Base-by-base conservation (phyloP, 2,113 vertebrate genomes). In the Oreochromis tanganicae region DNA sequence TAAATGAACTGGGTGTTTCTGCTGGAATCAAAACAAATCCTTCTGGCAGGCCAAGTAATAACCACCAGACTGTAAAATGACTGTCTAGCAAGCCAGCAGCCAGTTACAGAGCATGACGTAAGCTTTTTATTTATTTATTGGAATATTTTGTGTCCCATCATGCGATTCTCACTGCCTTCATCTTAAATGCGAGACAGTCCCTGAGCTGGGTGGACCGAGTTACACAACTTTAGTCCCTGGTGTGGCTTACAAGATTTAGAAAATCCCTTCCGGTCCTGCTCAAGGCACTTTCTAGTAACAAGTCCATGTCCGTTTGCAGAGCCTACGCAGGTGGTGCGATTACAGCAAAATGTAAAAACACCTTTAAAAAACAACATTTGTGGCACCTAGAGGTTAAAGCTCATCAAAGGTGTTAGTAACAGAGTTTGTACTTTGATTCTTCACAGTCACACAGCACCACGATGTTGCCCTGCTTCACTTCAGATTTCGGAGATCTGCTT, bases 171-270 rank as follows among this genome's bases (percentile, higher is more conserved):
- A 0, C 68, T 7, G 41, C 11, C 11, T 41, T 43, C 66, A 46
- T 73, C 38, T 9, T 16, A 43, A 21, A 73, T 1, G 13, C 13
- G 2, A 73, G 66, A 41, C 6, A 27, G 66, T 46, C 66, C 21
- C 38, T 2, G 66, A 46, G 66, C 36, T 10, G 66, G 1, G n/a
- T 41, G 66, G 66, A 71, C n/a, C n/a, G 66, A 73, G 38, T 46
- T 46, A 46, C 21, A 27, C 13, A 43, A 0, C 21, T 73, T 0
- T 6, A 10, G 66, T 73, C 66, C 21, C 38, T 2, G 66, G 11
- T 46, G 66, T 5, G 0, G 19, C 36, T 68, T 41, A 68, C 7
- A 24, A 0, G n/a, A 68, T 4, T 24, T 24, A 9, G 1, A 73
- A 46, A 24, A 0, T 3, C n/a, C 38, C 21, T 73, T 46, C 41